Evolutionary conservation across 2,888 invertebrate genomes (phyloP), one percentile per base, ranked within the genome.

Genomic region (Rhogogaster chlorosoma): DNA sequence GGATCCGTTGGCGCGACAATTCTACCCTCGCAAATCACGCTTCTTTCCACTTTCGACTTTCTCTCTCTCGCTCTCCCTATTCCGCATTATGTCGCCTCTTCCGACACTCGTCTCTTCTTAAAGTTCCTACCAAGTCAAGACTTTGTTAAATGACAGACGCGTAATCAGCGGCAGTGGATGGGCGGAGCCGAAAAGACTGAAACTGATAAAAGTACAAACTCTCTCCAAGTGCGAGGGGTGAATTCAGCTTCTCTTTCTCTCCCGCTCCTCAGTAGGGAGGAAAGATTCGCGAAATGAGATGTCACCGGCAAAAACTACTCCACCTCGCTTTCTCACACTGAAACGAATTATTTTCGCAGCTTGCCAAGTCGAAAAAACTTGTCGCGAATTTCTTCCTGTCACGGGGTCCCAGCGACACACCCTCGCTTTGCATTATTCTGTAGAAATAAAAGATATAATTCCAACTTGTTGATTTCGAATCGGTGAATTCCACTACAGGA

Each of bases 191-290:
- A 67, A 80, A 80, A 80, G 80, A 80, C 80, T 80, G 83, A 83
- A 83, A 83, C 83, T 83, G 83, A 83, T 83, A 83, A 83, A 83
- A 83, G 83, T 80, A 80, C 80, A 61, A 80, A 80, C 80, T 83
- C 80, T 38, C 80, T 45, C 45, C 42, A 70, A 78, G 86, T 88
- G 87, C 88, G 83, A 87, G 89, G 89, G 89, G 89, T 87, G 88
- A 86, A 10, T 32, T 64, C 64, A 71, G 49, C 71, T 70, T 73
- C 78, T 49, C 77, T 53, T 64, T 38, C 32, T 49, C 78, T 45
- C 61, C 36, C 53, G 18, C 10, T 49, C 78, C 29, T n/a, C 45
- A 38, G 70, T 36, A 73, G 29, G 67, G 78, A 45, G 26, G 49
- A 61, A 84, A 29, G 61, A 85, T 82, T 82, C 42, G 70, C 86